Evolutionary conservation across 2,888 invertebrate species (phyloP), one percentile per base, ranked within the genome.

Genomic region (Eupithecia subumbrata): DNA sequence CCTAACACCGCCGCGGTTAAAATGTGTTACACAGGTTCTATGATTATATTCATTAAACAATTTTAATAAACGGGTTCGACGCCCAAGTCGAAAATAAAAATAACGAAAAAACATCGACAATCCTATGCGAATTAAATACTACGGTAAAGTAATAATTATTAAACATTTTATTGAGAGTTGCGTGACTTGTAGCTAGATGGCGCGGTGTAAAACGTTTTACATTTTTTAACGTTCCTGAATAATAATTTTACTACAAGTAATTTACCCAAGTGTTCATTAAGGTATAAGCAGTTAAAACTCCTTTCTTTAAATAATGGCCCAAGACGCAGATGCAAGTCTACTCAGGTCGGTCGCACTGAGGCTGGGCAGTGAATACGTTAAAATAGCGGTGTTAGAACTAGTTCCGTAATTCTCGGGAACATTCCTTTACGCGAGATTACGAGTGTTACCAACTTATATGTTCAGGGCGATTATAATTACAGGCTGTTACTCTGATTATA

Each of bases 381-480:
- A 25, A 60, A 25, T 60, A 64, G 48, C 34, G 48, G 48, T 34
- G 48, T 66, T 68, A 43, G 68, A 43, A 68, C 68, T 12, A 25
- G 2, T 5, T 34, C 18, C 16, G 8, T 22, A 60, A 64, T 64
- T 7, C 64, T 34, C 34, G 18, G 64, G 64, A 16, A 18, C 18
- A 22, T 18, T 34, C 16, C 9, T 18, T 0, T 11, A 8, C 64
- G 64, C 64, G 64, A 64, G 64, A 68, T 22, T 12, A 52, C 52
- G 52, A 56, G 56, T 56, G n/a, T 22, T 16, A 2, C 12, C 67
- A n/a, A 43, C 67, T n/a, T 43, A n/a, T 18, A 25, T 16, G 8
- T 63, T 14, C 63, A 63, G 70, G 69, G 56, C 77, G 78, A 25
- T 78, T 52, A 9, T 52, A 48, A 16, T 45, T 0, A 5, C 4